A percentile compares a stretch with the other conserved stretches of the same genome.
Evolutionary conservation across 2,797 vertebrate species (phyloP).

Genomic region (Lemur catta): DNA sequence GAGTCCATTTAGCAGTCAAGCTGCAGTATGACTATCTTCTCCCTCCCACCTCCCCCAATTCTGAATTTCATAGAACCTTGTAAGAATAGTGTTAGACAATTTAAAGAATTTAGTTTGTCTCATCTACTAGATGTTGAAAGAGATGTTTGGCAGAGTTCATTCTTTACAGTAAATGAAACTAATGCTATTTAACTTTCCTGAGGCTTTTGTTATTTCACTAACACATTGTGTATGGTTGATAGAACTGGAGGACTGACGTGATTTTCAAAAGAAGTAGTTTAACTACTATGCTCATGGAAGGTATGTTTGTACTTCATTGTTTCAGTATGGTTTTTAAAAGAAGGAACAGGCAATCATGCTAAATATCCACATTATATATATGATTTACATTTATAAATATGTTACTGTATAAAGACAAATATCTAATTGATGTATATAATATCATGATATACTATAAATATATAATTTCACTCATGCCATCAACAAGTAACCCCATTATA

Average conservation of each 20-base stretch:
- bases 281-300: neutral
- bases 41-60: neutral
- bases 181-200: neutral
- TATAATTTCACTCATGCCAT: neutral
- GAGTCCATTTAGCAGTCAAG: neutral
- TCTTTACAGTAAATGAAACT: slow-evolving; percentile 4
- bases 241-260: neutral
- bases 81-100: neutral
- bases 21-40: neutral
- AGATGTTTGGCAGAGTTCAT: neutral
- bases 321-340: neutral
- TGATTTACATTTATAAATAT: neutral
- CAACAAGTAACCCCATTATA: neutral
- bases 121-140: neutral
- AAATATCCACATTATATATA: neutral
- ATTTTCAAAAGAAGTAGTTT: neutral
- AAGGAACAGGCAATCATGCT: neutral
- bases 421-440: neutral
- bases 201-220: neutral
- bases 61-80: neutral
- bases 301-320: neutral
- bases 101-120: neutral
- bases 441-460: neutral
- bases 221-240: neutral
- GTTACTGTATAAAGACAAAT: neutral